phyloP scores from a whole-genome alignment of 2,113 vertebrate genomes.

The Polyodon spathula region DNA sequence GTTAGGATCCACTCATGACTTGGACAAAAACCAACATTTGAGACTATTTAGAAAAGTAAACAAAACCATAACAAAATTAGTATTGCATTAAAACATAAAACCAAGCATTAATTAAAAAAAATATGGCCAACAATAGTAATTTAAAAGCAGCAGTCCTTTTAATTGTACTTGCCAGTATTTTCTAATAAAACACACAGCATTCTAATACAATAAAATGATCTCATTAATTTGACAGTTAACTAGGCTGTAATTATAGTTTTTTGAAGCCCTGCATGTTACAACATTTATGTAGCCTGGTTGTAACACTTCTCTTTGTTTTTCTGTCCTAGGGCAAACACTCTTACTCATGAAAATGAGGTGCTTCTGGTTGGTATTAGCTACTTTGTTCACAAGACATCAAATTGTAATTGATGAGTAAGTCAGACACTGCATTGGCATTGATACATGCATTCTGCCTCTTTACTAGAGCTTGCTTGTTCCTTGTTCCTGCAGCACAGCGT shows the following conservation, averaged over 20 bases:
- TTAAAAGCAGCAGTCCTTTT: slow-evolving; percentile 22
- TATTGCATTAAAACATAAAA: too few species aligned
- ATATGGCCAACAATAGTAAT: too few species aligned
- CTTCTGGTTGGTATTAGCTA: slow-evolving; percentile 19
- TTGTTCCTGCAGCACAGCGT: neutral
- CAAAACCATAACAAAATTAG: too few species aligned
- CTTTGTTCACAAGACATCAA: slow-evolving; percentile 30
- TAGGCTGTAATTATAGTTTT: slow-evolving; percentile 33
- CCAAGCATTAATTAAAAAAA: too few species aligned
- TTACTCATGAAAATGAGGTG: slow-evolving; percentile 12
- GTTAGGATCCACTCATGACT: too few species aligned
- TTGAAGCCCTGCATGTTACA: slow-evolving; percentile 23
- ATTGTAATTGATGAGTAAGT: slow-evolving; percentile 37
- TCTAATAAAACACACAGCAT: slow-evolving; percentile 9
- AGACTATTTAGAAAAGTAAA: too few species aligned
- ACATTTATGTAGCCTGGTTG: slow-evolving; percentile 15
- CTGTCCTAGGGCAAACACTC: slow-evolving; percentile 13
- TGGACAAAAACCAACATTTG: too few species aligned
- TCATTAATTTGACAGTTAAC: slow-evolving; percentile 26
- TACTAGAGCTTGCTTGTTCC: neutral
- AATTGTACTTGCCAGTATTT: slow-evolving; percentile 26
- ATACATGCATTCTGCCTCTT: neutral
- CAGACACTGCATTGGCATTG: slow-evolving; percentile 4
- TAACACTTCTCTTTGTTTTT: slow-evolving; percentile 9
- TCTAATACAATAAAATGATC: slow-evolving; percentile 24